Base-by-base conservation (phyloP, 1,140 invertebrate genomes). In the Pseudomyrmex pallidus region DNA sequence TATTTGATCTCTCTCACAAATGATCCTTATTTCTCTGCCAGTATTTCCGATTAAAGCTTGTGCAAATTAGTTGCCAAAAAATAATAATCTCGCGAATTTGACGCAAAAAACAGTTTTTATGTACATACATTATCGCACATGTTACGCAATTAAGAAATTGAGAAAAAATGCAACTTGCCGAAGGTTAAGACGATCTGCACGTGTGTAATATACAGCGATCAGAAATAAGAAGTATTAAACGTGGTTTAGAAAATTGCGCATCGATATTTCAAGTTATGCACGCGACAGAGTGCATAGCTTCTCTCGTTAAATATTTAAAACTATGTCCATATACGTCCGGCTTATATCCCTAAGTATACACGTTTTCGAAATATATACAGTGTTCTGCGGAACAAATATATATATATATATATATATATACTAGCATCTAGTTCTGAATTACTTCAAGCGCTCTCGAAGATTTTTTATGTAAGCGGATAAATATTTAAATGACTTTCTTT, bases 231-330 rank as follows among this genome's bases (percentile, higher is more conserved):
- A 35, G 8, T 8, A 74, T 13, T 13, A 57, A 0, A 22, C 8
- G 15, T 59, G 13, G 22, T 15, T 0, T 10, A 78, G 46, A 17
- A 7, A 67, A 68, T 20, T 8, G 12, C 15, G 12, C 22, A 61
- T 70, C 44, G 54, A 72, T 80, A 80, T 72, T 78, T 57, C 22
- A 17, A 80, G 63, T 3, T 35, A 7, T 62, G 35, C 10, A 35
- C 1, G 20, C 20, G 12, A 48, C 10, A 25, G n/a, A 4, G 17
- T 54, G 13, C 48, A 66, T 66, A 70, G 54, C 64, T 80, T 56
- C 35, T 35, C 35, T 35, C 50, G 9, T 68, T 78, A 15, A 80
- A 80, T 70, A 80, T 80, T 80, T 70, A 48, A 78, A 66, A 22
- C 64, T 76, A 66, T 9, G 54, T 59, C 15, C 50, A 44, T 67